phyloP scores from a whole-genome alignment of 2,797 vertebrate species.

The Geotrypetes seraphini region DNA sequence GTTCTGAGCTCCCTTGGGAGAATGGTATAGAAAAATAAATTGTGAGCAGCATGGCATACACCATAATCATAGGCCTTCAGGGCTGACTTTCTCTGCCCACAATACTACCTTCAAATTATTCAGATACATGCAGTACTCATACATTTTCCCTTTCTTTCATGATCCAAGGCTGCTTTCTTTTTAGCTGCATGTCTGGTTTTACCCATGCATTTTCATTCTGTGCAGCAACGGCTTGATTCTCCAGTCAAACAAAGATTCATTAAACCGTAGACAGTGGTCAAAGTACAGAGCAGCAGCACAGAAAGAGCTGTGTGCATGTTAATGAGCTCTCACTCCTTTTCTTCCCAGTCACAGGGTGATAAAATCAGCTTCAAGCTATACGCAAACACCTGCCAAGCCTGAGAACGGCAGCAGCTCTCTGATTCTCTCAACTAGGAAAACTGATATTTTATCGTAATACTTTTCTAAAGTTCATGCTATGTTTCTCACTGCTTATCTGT shows the following conservation, averaged over 20 bases:
- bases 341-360: slow-evolving; percentile 12
- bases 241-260: slow-evolving; percentile 20
- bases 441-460: too few species aligned
- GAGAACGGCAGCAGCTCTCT: too few species aligned
- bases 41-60: slow-evolving; percentile 10
- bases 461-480: too few species aligned
- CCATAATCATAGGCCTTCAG: slow-evolving; percentile 10
- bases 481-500: too few species aligned
- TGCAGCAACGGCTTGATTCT: slow-evolving; percentile 3
- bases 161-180: neutral
- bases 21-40: too few species aligned
- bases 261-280: slow-evolving; percentile 8
- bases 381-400: slow-evolving; percentile 15
- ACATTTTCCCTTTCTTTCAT: slow-evolving; percentile 1
- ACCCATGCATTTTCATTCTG: slow-evolving; percentile 6
- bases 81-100: neutral
- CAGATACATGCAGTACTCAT: too few species aligned
- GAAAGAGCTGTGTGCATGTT: slow-evolving; percentile 14
- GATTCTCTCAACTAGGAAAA: too few species aligned
- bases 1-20: too few species aligned
- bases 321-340: slow-evolving; percentile 20
- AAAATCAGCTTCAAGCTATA: slow-evolving; percentile 17
- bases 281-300: slow-evolving; percentile 14
- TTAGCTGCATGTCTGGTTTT: neutral
- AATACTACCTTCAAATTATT: slow-evolving; percentile 3